A percentile compares a stretch with the other conserved stretches of the same genome.
Evolutionary conservation across 1,140 invertebrate genomes (phyloP).

Genomic region (Liolophura sinensis): DNA sequence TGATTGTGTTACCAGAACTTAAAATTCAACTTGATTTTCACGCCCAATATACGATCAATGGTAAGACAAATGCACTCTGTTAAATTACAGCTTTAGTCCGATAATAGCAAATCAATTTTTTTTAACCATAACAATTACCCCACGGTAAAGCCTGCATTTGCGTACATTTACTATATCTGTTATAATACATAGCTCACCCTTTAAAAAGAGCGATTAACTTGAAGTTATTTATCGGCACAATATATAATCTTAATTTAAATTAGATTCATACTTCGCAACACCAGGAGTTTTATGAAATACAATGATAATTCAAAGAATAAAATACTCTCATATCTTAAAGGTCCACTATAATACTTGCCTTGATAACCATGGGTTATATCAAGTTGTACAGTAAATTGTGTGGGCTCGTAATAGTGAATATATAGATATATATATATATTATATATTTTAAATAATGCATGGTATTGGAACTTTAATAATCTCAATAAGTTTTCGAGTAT

Average conservation of each 20-base stretch:
- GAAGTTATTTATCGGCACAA: too few relatives aligned
- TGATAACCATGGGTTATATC: too few relatives aligned
- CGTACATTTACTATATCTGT: too few relatives aligned
- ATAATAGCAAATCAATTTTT: constrained; percentile 4
- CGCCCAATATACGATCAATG: background rate
- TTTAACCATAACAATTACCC: constrained; percentile 3
- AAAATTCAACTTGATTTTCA: constrained; percentile 2
- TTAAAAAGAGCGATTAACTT: too few relatives aligned
- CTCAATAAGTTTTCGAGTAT: too few relatives aligned
- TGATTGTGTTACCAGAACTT: constrained; percentile 11
- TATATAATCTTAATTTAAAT: background rate
- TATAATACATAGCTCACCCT: too few relatives aligned
- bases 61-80: constrained; percentile 5
- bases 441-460: too few relatives aligned
- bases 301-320: constrained; percentile 2
- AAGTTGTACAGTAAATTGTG: too few relatives aligned
- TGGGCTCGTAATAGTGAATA: too few relatives aligned
- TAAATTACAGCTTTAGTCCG: background rate
- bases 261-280: background rate
- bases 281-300: constrained; percentile 2
- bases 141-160: background rate
- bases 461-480: too few relatives aligned
- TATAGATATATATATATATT: too few relatives aligned
- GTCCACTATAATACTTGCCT: too few relatives aligned
- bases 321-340: constrained; percentile 3